These are phyloP conservation scores for Trinectes maculatus DNA, from an alignment of 2,113 vertebrate species.

Conservation along the genomic window DNA sequence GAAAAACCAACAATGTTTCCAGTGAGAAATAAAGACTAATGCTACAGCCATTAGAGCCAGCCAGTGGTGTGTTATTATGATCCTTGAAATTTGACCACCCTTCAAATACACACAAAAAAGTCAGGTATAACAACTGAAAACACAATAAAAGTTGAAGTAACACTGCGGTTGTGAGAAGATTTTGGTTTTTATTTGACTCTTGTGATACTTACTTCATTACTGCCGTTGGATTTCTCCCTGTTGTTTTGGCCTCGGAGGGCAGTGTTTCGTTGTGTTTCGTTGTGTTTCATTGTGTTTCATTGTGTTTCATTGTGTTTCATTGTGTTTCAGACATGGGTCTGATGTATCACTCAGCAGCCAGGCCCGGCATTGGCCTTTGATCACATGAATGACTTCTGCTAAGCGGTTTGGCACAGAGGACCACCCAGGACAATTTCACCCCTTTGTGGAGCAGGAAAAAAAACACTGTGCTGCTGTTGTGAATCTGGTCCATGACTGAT, in stretches of 20 bases:
- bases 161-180: neutral
- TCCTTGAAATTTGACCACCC: too few relatives aligned
- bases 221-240: conserved; percentile 17
- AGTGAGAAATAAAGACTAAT: too few relatives aligned
- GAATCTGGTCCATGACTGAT: conserved; percentile 21
- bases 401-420: conserved; percentile 27
- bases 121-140: neutral
- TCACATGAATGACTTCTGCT: conserved; percentile 29
- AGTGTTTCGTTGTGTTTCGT: too few relatives aligned
- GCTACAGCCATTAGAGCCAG: too few relatives aligned
- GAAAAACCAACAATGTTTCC: too few relatives aligned
- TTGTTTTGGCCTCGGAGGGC: conserved; percentile 40
- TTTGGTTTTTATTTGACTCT: neutral
- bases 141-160: too few relatives aligned
- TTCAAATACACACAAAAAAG: too few relatives aligned
- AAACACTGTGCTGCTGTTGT: conserved; percentile 11
- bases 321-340: conserved; percentile 16
- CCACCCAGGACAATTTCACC: conserved; percentile 34
- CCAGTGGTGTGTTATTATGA: too few relatives aligned
- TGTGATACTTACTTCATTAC: conserved; percentile 11
- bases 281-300: too few relatives aligned
- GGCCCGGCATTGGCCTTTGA: conserved; percentile 20
- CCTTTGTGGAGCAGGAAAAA: conserved; percentile 33
- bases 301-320: too few relatives aligned
- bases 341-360: conserved; percentile 18